Conservation (phyloP, 2,113 vertebrate genomes). For the Bos indicus region DNA sequence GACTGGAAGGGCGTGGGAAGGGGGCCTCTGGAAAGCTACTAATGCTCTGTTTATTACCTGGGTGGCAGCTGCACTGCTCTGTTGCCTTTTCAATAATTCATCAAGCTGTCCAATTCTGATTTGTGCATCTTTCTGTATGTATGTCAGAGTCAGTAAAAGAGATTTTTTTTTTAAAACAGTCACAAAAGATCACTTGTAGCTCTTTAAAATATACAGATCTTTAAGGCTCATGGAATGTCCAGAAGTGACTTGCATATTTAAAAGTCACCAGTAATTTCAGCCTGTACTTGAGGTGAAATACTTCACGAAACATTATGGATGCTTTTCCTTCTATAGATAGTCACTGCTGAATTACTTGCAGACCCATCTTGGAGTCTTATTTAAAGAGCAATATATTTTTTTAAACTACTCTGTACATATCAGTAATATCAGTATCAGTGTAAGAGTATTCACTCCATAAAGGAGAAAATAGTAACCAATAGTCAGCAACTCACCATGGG, state of each 20-base stretch:
- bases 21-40: not conserved
- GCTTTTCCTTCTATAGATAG: not conserved
- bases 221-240: not conserved
- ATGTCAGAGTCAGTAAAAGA: not conserved
- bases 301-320: not conserved
- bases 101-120: not conserved
- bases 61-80: not conserved
- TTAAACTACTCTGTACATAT: not conserved
- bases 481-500: conserved; percentile 73
- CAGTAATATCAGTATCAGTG: not conserved
- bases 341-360: not conserved
- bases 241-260: not conserved
- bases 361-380: not conserved
- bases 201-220: not conserved
- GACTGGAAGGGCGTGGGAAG: fast-evolving
- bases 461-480: not conserved
- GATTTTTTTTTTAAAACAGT: not conserved
- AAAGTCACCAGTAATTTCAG: not conserved
- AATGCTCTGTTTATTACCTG: not conserved
- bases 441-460: not conserved
- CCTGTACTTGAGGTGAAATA: not conserved
- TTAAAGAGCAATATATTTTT: not conserved
- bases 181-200: not conserved
- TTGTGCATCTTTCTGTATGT: not conserved
- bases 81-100: not conserved